Conservation (phyloP, 2,113 vertebrate species). For the Crotalus horridus region DNA sequence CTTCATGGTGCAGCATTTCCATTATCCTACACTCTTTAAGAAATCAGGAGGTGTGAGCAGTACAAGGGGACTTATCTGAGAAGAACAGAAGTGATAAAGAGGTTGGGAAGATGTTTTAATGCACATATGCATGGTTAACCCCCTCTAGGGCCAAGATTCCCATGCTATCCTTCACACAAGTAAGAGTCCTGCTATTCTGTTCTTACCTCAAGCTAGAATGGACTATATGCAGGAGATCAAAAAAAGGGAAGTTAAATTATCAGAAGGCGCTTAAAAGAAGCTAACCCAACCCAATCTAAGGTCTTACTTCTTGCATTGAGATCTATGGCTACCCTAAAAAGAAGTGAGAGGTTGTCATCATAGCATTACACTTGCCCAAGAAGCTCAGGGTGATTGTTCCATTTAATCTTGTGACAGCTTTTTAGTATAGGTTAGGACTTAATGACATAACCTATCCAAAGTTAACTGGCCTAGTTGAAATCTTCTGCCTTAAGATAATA, state of each 20-base stretch:
- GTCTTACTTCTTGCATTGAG: too few species aligned
- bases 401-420: not conserved
- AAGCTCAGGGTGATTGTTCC: not conserved
- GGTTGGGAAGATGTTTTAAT: constrained; percentile 3
- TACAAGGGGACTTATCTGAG: constrained; percentile 27
- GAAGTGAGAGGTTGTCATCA: not conserved
- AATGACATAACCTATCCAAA: not conserved
- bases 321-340: not conserved
- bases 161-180: not conserved
- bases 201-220: not conserved
- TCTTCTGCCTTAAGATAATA: not conserved
- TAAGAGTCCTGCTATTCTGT: not conserved
- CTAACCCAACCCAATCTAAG: not conserved
- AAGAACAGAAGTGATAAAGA: constrained; percentile 36
- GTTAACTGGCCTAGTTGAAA: not conserved
- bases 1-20: not conserved
- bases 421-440: not conserved
- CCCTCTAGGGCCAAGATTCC: not conserved
- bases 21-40: constrained; percentile 1
- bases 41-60: constrained; percentile 1
- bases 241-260: not conserved
- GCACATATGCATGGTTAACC: not conserved
- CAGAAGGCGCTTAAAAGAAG: not conserved
- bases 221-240: not conserved
- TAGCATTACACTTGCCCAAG: not conserved